Evolutionary conservation across 1,140 invertebrate genomes (phyloP).

Genomic region (Orius laevigatus): DNA sequence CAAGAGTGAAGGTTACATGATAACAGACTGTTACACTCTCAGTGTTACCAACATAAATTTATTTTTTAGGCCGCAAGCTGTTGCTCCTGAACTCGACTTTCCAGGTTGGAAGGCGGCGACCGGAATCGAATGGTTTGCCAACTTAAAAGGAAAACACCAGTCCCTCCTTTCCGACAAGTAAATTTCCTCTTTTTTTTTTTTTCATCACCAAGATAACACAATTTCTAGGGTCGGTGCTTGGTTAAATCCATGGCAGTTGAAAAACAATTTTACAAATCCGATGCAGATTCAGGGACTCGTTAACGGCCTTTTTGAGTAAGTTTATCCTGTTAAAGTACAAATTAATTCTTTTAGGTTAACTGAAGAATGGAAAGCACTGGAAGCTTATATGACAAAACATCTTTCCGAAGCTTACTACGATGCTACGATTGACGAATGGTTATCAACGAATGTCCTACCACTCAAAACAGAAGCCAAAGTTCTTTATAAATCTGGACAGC

Average conservation of each 20-base stretch:
- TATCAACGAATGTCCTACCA: slow-evolving; percentile 35
- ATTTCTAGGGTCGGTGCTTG: slow-evolving; percentile 40
- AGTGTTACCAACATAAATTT: neutral
- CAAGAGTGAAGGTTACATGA: no score
- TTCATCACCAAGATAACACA: neutral
- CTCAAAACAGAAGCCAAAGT: slow-evolving; percentile 22
- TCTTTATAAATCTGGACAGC: slow-evolving; percentile 3
- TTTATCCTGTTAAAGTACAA: neutral
- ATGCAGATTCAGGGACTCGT: slow-evolving; percentile 43
- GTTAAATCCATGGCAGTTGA: slow-evolving; percentile 51
- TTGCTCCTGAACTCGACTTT: slow-evolving; percentile 36
- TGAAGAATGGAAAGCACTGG: slow-evolving; percentile 33
- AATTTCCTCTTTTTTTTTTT: slow-evolving; percentile 24
- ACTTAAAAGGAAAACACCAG: slow-evolving; percentile 34
- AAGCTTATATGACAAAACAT: slow-evolving; percentile 33
- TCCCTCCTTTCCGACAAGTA: slow-evolving; percentile 43
- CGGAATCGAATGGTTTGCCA: slow-evolving; percentile 38
- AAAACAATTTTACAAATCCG: slow-evolving; percentile 44
- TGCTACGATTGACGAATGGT: slow-evolving; percentile 36
- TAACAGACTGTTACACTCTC: neutral
- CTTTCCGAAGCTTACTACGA: slow-evolving; percentile 34
- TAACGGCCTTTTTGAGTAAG: slow-evolving; percentile 36
- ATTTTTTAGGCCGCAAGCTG: slow-evolving; percentile 27
- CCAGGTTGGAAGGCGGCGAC: slow-evolving; percentile 41
- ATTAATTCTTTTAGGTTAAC: slow-evolving; percentile 27